Evolutionary conservation across 2,113 vertebrate genomes (phyloP).

Genomic region (Hippocampus zosterae): DNA sequence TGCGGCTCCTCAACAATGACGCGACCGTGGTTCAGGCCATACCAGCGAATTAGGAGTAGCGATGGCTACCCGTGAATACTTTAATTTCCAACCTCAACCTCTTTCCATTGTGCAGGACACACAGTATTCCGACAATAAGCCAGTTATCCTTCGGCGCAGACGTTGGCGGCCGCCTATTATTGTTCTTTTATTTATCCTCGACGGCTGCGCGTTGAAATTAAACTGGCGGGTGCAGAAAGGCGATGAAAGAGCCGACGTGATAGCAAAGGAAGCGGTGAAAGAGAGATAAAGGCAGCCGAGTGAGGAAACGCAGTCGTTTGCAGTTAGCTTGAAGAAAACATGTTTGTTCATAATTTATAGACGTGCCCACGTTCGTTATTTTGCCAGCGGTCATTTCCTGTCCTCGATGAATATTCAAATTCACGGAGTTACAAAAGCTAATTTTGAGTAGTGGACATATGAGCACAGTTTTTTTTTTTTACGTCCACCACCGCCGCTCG

Average conservation of each 20-base stretch:
- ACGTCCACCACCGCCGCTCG: neutral
- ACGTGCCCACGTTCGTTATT: no score
- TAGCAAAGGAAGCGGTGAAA: conserved; percentile 21
- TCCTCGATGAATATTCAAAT: no score
- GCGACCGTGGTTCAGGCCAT: no score
- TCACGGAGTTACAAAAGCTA: no score
- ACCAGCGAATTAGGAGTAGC: no score
- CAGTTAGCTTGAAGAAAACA: neutral
- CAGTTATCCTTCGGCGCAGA: neutral
- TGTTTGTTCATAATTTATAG: neutral
- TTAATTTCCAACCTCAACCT: neutral
- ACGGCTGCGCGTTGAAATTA: conserved; percentile 5
- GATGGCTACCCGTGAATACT: no score
- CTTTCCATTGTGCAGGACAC: neutral
- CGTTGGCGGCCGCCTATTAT: neutral
- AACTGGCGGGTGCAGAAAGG: conserved; percentile 16
- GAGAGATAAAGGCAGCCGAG: conserved; percentile 21
- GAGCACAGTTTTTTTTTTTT: neutral
- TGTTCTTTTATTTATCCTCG: conserved; percentile 29
- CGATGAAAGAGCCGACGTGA: conserved; percentile 24
- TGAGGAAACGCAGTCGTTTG: neutral
- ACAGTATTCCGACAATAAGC: neutral
- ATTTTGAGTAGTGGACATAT: no score
- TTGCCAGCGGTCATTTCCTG: no score
- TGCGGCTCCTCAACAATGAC: no score